Conservation (phyloP, 2,113 vertebrate species). For the Blennius ocellaris region DNA sequence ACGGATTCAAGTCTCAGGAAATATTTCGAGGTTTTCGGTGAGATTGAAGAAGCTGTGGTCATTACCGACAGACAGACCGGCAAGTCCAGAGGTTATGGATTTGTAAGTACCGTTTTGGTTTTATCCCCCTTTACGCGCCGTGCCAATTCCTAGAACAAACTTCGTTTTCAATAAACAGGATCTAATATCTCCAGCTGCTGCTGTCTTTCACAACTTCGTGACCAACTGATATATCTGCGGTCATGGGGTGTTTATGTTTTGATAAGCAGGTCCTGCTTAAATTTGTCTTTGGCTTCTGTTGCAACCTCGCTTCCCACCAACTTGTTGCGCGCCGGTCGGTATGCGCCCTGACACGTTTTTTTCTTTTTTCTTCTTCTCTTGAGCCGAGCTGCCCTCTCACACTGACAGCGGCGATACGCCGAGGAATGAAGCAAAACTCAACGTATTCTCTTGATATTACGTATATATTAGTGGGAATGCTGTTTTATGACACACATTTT, state of each 20-base stretch:
- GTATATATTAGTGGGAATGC: background rate
- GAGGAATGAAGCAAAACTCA: constrained; percentile 24
- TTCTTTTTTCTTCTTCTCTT: background rate
- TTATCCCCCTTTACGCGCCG: background rate
- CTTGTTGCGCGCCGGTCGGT: constrained; percentile 62
- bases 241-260: constrained; percentile 61
- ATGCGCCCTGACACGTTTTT: constrained; percentile 56
- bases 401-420: constrained; percentile 47
- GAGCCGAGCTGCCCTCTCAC: constrained; percentile 14
- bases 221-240: constrained; percentile 44
- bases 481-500: background rate
- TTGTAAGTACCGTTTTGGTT: constrained; percentile 89
- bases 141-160: background rate
- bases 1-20: constrained; percentile 98
- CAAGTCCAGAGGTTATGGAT: constrained; percentile 97
- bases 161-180: no score
- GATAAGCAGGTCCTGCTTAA: constrained; percentile 36
- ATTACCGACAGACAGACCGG: constrained; percentile 98
- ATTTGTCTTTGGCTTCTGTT: constrained; percentile 50
- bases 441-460: constrained; percentile 12
- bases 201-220: constrained; percentile 20
- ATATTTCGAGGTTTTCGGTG: constrained; percentile 98
- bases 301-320: constrained; percentile 46
- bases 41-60: constrained; percentile 98
- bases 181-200: constrained; percentile 6